Percentiles rank a stretch among this genome's conserved stretches.
Evolutionary conservation across 2,888 invertebrate species (phyloP).

Genomic region (Pegoplata infirma): DNA sequence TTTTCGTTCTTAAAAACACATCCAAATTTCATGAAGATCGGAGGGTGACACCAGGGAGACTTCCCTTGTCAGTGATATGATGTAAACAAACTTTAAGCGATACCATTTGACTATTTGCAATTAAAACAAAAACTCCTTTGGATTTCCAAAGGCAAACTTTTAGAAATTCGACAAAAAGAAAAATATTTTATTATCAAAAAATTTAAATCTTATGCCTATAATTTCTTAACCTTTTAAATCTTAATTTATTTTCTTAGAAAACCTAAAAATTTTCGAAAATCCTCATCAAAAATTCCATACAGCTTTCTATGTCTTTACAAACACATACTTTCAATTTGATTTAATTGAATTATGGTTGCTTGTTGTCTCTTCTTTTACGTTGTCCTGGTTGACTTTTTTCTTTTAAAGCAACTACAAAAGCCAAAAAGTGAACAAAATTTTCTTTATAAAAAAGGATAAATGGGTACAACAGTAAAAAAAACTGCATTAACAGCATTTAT

Average conservation of each 20-base stretch:
- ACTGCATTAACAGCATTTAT: conserved; percentile 59
- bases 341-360: conserved; percentile 76
- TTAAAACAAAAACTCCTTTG: too few species aligned
- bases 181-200: too few species aligned
- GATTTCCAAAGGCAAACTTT: too few species aligned
- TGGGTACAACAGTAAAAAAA: conserved; percentile 26
- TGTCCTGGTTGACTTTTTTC: too few species aligned
- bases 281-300: conserved; percentile 55
- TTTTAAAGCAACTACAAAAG: conserved; percentile 23
- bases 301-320: conserved; percentile 23
- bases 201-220: too few species aligned
- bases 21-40: too few species aligned
- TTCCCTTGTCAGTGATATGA: too few species aligned
- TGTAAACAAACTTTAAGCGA: too few species aligned
- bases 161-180: too few species aligned
- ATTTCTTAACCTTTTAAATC: neutral
- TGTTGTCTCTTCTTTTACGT: conserved; percentile 46
- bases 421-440: conserved; percentile 34
- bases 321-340: conserved; percentile 72
- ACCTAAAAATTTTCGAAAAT: conserved; percentile 12
- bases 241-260: neutral
- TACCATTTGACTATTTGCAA: too few species aligned
- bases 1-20: too few species aligned
- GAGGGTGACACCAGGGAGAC: too few species aligned
- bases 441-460: neutral